Conservation (phyloP, 92 coral and sea anemone genomes). For the Palythoa grandiflora region DNA sequence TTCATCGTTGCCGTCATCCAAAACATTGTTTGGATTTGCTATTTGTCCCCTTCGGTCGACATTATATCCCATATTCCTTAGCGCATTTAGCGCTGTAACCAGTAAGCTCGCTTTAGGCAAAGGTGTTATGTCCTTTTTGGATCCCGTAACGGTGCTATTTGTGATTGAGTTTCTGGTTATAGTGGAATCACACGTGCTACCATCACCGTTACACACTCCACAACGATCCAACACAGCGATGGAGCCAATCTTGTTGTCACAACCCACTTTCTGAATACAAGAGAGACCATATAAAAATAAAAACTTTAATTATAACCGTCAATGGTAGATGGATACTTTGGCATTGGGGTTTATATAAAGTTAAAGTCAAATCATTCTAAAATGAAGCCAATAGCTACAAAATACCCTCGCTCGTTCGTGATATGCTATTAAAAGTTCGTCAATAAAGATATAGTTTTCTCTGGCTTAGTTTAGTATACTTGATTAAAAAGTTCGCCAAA, state of each 20-base stretch:
- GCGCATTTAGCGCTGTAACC: conserved; percentile 76
- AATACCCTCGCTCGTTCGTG: too few species aligned
- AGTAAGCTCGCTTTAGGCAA: conserved; percentile 63
- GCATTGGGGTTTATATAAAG: too few species aligned
- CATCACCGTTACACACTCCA: conserved; percentile 98
- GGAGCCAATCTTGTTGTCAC: conserved; percentile 93
- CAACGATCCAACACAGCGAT: conserved; percentile 95
- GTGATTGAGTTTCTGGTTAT: conserved; percentile 48
- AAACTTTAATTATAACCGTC: not conserved
- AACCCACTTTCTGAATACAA: conserved; percentile 87
- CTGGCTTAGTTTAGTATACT: too few species aligned
- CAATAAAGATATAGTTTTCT: too few species aligned
- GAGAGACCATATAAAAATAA: not conserved
- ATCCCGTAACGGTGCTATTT: conserved; percentile 66
- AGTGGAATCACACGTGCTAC: conserved; percentile 80
- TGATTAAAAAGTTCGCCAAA: too few species aligned
- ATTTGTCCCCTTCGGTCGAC: conserved; percentile 90
- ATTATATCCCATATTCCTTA: conserved; percentile 85
- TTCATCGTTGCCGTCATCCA: conserved; percentile 73
- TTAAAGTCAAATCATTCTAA: too few species aligned
- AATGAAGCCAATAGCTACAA: too few species aligned
- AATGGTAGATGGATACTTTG: too few species aligned
- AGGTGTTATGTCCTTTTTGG: conserved; percentile 75
- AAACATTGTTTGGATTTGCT: conserved; percentile 71
- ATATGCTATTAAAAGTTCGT: too few species aligned